A percentile compares a stretch with the other conserved stretches of the same genome.
These are phyloP conservation scores for Mohoua ochrocephala DNA, from an alignment of 2,113 vertebrate species.

Conservation along the genomic window DNA sequence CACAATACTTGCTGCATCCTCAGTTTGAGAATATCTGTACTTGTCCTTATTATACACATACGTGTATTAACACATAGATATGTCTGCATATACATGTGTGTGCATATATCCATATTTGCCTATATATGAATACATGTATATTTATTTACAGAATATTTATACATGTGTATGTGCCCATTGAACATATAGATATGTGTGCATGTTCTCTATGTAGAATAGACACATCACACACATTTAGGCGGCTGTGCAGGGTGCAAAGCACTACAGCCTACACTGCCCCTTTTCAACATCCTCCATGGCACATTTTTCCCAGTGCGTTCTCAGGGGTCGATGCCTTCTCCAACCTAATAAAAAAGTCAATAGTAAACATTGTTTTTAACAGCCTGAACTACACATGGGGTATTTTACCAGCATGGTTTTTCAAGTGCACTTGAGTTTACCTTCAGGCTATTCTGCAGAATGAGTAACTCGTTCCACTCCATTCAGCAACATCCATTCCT, in stretches of 20 bases:
- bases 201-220: neutral
- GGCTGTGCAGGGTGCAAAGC: neutral
- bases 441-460: slow-evolving; percentile 8
- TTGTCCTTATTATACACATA: neutral
- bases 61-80: rapidly evolving
- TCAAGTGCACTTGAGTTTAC: neutral
- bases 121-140: too few relatives aligned
- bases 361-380: neutral
- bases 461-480: neutral
- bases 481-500: neutral
- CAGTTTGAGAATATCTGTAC: neutral
- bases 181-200: neutral
- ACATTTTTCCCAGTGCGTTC: neutral
- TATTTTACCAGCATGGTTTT: neutral
- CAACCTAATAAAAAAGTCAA: neutral
- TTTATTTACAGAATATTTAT: neutral
- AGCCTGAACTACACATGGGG: neutral
- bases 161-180: neutral
- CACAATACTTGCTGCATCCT: neutral
- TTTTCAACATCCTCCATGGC: neutral
- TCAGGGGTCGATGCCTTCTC: neutral
- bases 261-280: neutral
- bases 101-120: neutral
- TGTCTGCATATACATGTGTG: too few relatives aligned
- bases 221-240: neutral